phyloP scores from a whole-genome alignment of 2,888 invertebrate genomes.

The Drosophila aldrichi region DNA sequence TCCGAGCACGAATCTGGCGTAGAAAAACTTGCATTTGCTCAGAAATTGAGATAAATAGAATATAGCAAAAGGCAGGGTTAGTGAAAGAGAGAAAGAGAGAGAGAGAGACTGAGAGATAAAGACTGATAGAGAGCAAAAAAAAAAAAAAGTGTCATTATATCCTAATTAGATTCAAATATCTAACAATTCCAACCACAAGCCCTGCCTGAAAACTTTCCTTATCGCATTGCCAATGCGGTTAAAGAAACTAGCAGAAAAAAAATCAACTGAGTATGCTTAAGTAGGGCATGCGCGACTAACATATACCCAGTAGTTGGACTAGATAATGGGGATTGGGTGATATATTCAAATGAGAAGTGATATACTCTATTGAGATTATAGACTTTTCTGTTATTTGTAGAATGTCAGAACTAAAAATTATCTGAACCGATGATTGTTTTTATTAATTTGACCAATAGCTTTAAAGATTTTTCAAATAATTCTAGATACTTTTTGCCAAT shows the following conservation, averaged over 20 bases:
- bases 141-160: constrained; percentile 70
- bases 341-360: background rate
- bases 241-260: constrained; percentile 25
- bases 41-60: constrained; percentile 26
- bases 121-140: constrained; percentile 32
- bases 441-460: too few species aligned
- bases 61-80: background rate
- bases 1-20: background rate
- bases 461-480: too few species aligned
- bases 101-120: background rate
- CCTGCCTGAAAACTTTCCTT: constrained; percentile 66
- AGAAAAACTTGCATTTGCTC: constrained; percentile 11
- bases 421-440: too few species aligned
- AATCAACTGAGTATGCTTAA: background rate
- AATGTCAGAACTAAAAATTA: too few species aligned
- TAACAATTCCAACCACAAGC: constrained; percentile 68
- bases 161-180: constrained; percentile 78
- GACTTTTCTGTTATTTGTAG: background rate
- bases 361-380: background rate
- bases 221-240: constrained; percentile 57
- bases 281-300: background rate
- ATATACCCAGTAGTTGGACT: background rate
- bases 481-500: too few species aligned
- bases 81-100: background rate
- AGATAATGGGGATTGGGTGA: too few species aligned